Evolutionary conservation across 2,113 vertebrate genomes (phyloP), one percentile per base, ranked within the genome.

Genomic region (Diphyllodes magnificus): DNA sequence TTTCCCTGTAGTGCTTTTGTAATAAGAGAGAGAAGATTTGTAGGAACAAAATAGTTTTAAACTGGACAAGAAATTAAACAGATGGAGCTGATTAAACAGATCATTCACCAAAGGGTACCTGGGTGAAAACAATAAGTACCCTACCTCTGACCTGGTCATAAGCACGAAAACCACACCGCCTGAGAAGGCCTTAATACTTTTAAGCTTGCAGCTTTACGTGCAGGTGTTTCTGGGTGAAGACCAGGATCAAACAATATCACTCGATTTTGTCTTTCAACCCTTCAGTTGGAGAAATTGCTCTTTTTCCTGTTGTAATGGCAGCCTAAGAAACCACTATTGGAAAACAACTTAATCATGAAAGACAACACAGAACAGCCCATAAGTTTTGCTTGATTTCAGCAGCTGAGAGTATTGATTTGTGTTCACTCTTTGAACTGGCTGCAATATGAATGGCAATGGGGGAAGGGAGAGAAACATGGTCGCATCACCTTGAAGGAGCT

Each of bases 301-400:
- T 68, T 90, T 73, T 61, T 37, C 80, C 37, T 61, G 7, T 51
- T 88, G 18, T 30, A 78, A 71, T 22, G 47, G 37, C 30, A 88
- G 75, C 56, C 35, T n/a, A 64, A 70, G 91, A 91, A 90, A 56
- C 31, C 25, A n/a, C 30, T 24, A 28, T 23, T 30, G 7, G 51
- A 83, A 90, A 90, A 60, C n/a, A 8, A 68, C 47, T 91, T 72
- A 81, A 92, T 96, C 63, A 49, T 65, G 56, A 88, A 92, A 86
- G 64, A 75, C 86, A 78, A 33, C 21, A 11, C 4, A 21, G 37
- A 86, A 69, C 12, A 93, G 54, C n/a, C 66, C 77, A 82, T 65
- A 72, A 72, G 59, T 30, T 73, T 89, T 94, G 18, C 23, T 86
- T 71, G 18, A 85, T 65, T 65, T 88, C 59, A 49, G 65, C 56